Evolutionary conservation across 2,113 vertebrate genomes (phyloP).

Genomic region (Megalops atlanticus): DNA sequence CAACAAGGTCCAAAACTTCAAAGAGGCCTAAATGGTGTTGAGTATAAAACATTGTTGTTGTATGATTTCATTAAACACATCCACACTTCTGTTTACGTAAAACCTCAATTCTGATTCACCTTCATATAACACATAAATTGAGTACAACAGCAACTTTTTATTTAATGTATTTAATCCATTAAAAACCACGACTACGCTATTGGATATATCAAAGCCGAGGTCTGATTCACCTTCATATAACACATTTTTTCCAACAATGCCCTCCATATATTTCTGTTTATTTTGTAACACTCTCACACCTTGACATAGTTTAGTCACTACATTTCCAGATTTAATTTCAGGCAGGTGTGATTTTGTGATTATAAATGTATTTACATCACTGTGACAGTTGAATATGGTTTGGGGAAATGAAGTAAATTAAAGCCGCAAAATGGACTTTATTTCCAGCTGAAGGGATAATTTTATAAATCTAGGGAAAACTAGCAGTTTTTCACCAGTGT

Average conservation of each 20-base stretch:
- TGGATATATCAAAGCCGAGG: not conserved
- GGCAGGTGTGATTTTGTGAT: constrained; percentile 63
- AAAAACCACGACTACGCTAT: constrained; percentile 21
- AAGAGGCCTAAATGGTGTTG: no score
- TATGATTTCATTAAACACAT: not conserved
- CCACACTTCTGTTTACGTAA: not conserved
- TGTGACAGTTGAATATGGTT: constrained; percentile 65
- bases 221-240: not conserved
- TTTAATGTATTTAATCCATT: constrained; percentile 16
- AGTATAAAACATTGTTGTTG: not conserved
- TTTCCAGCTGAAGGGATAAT: constrained; percentile 78
- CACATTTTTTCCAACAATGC: constrained; percentile 1
- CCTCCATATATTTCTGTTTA: not conserved
- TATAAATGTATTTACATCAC: constrained; percentile 64
- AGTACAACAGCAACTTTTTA: no score
- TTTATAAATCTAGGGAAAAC: constrained; percentile 60
- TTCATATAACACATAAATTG: not conserved
- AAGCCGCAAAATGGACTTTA: constrained; percentile 78
- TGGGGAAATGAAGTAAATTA: constrained; percentile 74
- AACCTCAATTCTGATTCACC: not conserved
- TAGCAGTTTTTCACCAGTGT: constrained; percentile 46
- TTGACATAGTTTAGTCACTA: not conserved
- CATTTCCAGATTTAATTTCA: constrained; percentile 37
- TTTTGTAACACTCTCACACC: not conserved
- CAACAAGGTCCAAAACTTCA: no score